Conservation (phyloP, 2,113 vertebrate genomes). For the Otocyon megalotis region DNA sequence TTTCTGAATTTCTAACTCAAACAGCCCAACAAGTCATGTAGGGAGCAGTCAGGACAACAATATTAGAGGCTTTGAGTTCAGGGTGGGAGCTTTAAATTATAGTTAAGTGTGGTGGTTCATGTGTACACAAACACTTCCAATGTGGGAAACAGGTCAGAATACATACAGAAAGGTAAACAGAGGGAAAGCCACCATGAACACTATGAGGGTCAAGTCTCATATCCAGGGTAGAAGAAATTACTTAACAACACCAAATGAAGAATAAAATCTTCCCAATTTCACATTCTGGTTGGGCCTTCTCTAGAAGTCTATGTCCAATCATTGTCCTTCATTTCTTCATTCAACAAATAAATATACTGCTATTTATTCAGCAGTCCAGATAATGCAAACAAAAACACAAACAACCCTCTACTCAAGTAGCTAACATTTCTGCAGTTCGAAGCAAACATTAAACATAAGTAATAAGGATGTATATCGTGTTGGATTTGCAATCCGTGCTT, state of each 20-base stretch:
- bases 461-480: neutral
- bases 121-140: neutral
- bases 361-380: neutral
- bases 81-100: neutral
- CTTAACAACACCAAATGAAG: too few relatives aligned
- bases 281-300: neutral
- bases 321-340: neutral
- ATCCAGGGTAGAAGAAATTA: too few relatives aligned
- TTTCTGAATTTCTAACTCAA: slow-evolving; percentile 8
- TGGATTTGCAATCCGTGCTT: neutral
- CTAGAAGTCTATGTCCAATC: neutral
- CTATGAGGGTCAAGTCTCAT: too few relatives aligned
- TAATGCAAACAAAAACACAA: neutral
- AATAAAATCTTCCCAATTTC: too few relatives aligned
- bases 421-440: neutral
- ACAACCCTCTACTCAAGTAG: neutral
- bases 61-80: neutral
- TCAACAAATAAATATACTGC: neutral
- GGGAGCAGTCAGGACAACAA: neutral
- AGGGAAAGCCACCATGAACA: neutral
- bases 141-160: neutral
- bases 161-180: neutral
- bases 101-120: neutral
- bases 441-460: slow-evolving; percentile 10
- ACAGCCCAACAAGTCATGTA: neutral